These are phyloP conservation scores for Athetis lepigone DNA, from an alignment of 2,888 invertebrate species.

Conservation along the genomic window DNA sequence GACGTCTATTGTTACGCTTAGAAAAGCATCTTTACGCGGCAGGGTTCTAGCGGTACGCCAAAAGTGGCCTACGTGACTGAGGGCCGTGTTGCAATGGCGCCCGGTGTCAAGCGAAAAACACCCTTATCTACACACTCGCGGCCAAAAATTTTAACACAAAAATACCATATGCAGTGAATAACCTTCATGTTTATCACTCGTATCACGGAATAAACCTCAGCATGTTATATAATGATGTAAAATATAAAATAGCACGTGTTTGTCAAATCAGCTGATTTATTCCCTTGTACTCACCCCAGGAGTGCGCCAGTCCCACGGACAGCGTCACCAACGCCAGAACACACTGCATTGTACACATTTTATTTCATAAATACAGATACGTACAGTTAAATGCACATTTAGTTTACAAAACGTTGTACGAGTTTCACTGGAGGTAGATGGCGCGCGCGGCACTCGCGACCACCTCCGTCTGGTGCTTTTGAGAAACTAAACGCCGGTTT, in stretches of 20 bases:
- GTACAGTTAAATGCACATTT: constrained; percentile 81
- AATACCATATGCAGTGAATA: constrained; percentile 44
- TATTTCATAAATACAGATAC: constrained; percentile 81
- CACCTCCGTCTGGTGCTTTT: constrained; percentile 61
- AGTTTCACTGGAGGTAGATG: constrained; percentile 82
- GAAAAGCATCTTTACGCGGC: constrained; percentile 69
- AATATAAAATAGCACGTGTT: constrained; percentile 80
- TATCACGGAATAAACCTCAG: constrained; percentile 27
- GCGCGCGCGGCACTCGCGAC: constrained; percentile 79
- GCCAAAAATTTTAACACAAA: constrained; percentile 48
- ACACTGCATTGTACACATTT: constrained; percentile 84
- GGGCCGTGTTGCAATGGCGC: constrained; percentile 86
- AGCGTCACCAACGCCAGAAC: constrained; percentile 76
- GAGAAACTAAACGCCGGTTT: constrained; percentile 67
- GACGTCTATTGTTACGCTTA: constrained; percentile 35
- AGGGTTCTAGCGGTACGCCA: constrained; percentile 71
- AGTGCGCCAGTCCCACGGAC: constrained; percentile 74
- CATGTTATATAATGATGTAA: constrained; percentile 79
- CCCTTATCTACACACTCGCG: constrained; percentile 81
- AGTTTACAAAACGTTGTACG: constrained; percentile 73
- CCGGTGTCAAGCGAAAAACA: constrained; percentile 87
- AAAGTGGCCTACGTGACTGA: constrained; percentile 90
- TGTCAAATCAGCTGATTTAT: constrained; percentile 83
- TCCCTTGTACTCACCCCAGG: constrained; percentile 84
- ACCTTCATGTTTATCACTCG: constrained; percentile 37